phyloP scores from a whole-genome alignment of 1,140 invertebrate species.

The Drosophila orena region DNA sequence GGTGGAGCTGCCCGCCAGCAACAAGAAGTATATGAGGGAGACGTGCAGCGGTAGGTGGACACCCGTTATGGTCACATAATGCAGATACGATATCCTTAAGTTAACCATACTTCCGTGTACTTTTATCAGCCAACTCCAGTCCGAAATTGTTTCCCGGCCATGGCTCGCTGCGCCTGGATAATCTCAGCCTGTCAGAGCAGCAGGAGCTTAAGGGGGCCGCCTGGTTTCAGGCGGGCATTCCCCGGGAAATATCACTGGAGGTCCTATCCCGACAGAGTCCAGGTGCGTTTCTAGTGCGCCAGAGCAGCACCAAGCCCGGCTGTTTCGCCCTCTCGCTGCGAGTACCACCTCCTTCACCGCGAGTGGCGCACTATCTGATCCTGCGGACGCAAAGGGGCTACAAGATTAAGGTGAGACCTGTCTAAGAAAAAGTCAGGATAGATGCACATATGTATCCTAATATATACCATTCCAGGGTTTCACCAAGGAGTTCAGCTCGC shows the following conservation, averaged over 20 bases:
- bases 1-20: constrained; percentile 63
- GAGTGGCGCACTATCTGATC: constrained; percentile 98
- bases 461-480: constrained; percentile 90
- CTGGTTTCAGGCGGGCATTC: constrained; percentile 98
- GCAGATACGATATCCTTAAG: too few species aligned
- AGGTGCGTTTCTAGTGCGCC: constrained; percentile 97
- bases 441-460: too few species aligned
- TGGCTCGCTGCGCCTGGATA: constrained; percentile 89
- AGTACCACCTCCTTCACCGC: constrained; percentile 96
- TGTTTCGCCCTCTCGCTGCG: constrained; percentile 98
- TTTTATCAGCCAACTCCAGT: constrained; percentile 76
- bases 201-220: constrained; percentile 93
- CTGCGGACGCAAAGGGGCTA: constrained; percentile 95
- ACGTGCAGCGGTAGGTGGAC: constrained; percentile 76
- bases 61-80: too few species aligned
- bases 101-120: too few species aligned
- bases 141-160: constrained; percentile 86
- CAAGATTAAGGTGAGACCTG: constrained; percentile 94
- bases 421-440: too few species aligned
- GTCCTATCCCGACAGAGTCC: constrained; percentile 95
- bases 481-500: constrained; percentile 96
- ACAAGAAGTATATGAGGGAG: constrained; percentile 81
- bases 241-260: constrained; percentile 96
- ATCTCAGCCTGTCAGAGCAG: constrained; percentile 90
- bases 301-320: constrained; percentile 96